phyloP scores from a whole-genome alignment of 2,113 vertebrate species.

The Argyrosomus japonicus region DNA sequence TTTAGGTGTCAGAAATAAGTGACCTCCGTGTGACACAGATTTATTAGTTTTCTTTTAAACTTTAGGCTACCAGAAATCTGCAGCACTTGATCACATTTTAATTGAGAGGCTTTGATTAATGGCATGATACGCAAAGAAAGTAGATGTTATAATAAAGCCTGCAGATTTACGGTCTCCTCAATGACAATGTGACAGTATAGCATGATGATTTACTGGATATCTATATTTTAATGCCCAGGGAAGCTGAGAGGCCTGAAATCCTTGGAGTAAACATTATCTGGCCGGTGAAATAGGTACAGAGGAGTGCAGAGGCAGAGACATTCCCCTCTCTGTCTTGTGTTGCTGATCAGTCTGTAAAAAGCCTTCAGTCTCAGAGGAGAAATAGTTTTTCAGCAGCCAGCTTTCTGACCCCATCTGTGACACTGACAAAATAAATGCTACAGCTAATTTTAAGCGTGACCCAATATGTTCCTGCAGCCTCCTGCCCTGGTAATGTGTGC shows the following conservation, averaged over 20 bases:
- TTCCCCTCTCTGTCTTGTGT: slow-evolving; percentile 17
- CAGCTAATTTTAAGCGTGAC: slow-evolving; percentile 64
- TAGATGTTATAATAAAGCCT: slow-evolving; percentile 41
- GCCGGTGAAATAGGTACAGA: slow-evolving; percentile 3
- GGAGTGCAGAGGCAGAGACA: slow-evolving; percentile 15
- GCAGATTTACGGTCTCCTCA: slow-evolving; percentile 13
- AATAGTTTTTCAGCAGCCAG: slow-evolving; percentile 20
- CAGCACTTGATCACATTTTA: slow-evolving; percentile 55
- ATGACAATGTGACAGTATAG: not conserved
- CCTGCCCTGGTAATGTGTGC: slow-evolving; percentile 48
- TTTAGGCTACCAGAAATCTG: slow-evolving; percentile 35
- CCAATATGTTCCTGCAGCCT: slow-evolving; percentile 37
- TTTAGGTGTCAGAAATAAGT: slow-evolving; percentile 50
- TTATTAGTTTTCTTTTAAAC: slow-evolving; percentile 33
- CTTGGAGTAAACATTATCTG: slow-evolving; percentile 54
- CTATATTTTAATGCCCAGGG: slow-evolving; percentile 29
- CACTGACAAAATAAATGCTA: slow-evolving; percentile 58
- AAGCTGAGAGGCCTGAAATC: slow-evolving; percentile 41
- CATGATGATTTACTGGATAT: slow-evolving; percentile 13
- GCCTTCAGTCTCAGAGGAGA: slow-evolving; percentile 49
- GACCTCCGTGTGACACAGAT: slow-evolving; percentile 32
- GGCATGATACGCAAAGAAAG: slow-evolving; percentile 30
- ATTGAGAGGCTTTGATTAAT: slow-evolving; percentile 63
- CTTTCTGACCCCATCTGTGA: slow-evolving; percentile 50
- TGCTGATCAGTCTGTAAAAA: slow-evolving; percentile 42